phyloP scores from a whole-genome alignment of 2,888 invertebrate species.

The Parthenolecanium corni region DNA sequence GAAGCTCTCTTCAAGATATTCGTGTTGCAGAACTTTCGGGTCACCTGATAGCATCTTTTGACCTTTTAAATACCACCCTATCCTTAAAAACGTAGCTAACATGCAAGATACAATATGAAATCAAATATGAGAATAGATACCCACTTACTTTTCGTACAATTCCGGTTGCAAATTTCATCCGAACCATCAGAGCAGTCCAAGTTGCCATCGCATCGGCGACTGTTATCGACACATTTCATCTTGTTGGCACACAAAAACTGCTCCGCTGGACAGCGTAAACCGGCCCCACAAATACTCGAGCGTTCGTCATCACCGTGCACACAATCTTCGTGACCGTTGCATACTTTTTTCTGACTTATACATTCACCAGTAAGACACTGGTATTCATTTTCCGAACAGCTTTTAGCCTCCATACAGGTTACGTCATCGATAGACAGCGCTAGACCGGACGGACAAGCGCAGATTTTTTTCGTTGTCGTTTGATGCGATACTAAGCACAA shows the following conservation, averaged over 20 bases:
- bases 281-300: slow-evolving; percentile 38
- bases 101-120: too few species aligned
- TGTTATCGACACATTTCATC: slow-evolving; percentile 42
- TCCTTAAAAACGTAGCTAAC: too few species aligned
- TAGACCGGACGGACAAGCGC: slow-evolving; percentile 57
- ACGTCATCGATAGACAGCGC: slow-evolving; percentile 38
- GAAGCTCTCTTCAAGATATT: too few species aligned
- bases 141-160: slow-evolving; percentile 39
- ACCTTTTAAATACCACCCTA: too few species aligned
- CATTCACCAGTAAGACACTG: slow-evolving; percentile 40
- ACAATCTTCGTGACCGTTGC: slow-evolving; percentile 47
- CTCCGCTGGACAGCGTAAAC: slow-evolving; percentile 27
- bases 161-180: slow-evolving; percentile 39
- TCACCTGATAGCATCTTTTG: too few species aligned
- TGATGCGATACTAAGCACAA: slow-evolving; percentile 46
- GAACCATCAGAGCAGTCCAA: slow-evolving; percentile 43
- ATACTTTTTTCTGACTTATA: slow-evolving; percentile 38
- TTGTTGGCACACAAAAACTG: slow-evolving; percentile 45
- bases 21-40: too few species aligned
- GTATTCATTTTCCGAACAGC: slow-evolving; percentile 48
- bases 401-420: slow-evolving; percentile 30
- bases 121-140: too few species aligned
- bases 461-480: slow-evolving; percentile 36
- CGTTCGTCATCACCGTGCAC: slow-evolving; percentile 47
- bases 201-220: slow-evolving; percentile 44